Evolutionary conservation across 2,113 vertebrate genomes (phyloP).

Genomic region (Lasiurus borealis): DNA sequence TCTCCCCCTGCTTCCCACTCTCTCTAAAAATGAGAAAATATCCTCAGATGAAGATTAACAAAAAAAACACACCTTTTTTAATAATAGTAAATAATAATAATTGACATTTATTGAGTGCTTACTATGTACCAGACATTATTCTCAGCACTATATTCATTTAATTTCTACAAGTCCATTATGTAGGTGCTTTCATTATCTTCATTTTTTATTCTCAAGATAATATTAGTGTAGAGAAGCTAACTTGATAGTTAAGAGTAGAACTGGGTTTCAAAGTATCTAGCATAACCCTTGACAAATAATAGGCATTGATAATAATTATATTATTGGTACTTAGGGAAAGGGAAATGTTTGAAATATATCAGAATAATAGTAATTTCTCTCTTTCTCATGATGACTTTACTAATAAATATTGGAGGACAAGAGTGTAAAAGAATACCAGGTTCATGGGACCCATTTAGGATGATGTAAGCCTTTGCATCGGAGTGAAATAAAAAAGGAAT

Average conservation of each 20-base stretch:
- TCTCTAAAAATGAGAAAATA: too few species aligned
- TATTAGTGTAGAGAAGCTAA: neutral
- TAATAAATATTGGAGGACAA: neutral
- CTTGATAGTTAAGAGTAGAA: neutral
- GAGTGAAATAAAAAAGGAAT: slow-evolving; percentile 12
- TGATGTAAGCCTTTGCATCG: too few species aligned
- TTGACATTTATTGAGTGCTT: slow-evolving; percentile 13
- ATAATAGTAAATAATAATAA: neutral
- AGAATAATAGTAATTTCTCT: neutral
- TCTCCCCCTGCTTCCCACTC: too few species aligned
- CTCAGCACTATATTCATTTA: neutral
- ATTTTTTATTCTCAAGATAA: slow-evolving; percentile 29
- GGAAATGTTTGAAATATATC: neutral
- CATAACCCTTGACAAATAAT: neutral
- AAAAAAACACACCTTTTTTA: neutral
- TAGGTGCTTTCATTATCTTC: neutral
- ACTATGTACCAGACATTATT: neutral
- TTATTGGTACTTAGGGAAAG: neutral
- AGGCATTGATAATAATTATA: neutral
- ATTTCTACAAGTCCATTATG: neutral
- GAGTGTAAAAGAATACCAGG: neutral
- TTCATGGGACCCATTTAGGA: neutral
- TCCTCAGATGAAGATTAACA: too few species aligned
- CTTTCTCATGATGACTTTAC: neutral
- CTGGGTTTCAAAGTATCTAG: neutral